Evolutionary conservation across 30 jellyfish, hydroid and myxozoan species (phyloP), one percentile per base, ranked within the genome.

Genomic region (Rhopilema esculentum): DNA sequence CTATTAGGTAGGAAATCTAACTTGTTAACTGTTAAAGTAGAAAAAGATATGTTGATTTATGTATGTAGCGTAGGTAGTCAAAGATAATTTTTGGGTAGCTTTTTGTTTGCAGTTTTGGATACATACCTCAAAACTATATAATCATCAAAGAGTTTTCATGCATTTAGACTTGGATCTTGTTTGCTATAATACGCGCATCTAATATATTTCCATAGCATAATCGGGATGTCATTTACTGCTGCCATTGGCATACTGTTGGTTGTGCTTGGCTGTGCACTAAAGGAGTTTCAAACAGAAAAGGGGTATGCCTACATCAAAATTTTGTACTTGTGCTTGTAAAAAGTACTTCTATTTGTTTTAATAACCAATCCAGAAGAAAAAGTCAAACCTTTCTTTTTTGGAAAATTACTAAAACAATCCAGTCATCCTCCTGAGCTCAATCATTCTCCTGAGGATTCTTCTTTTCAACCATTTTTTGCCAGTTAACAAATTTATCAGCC

Each of bases 201-300:
- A 69, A 24, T 25, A 79, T 52, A 27, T 67, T 66, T 68, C 30
- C 51, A 2, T 69, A 92, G 98, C 51, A 92, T 92, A n/a, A 64
- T 92, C 86, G 94, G 91, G 27, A 92, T 92, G 98, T 92, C 98
- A 25, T 92, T 92, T 77, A 49, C 92, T 24, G 92, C 96, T 20
- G 93, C 97, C n/a, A 88, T 92, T 64, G 98, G 98, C 24, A 92
- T 92, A 50, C 91, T 86, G 51, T 70, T 92, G 57, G 93, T 92
- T 31, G 92, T 86, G 48, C 87, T 92, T 0, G 98, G 98, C 9
- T 92, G 98, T 79, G 94, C 94, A 4, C 65, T 92, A 66, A 82
- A 87, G 49, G 97, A 92, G 72, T 92, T 85, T 65, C 95, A 92
- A 65, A 85, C 98, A 29, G 80, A 76, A n/a, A 79, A 73, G 62